Evolutionary conservation across 2,113 vertebrate genomes (phyloP), one percentile per base, ranked within the genome.

Genomic region (Varanus salvator): DNA sequence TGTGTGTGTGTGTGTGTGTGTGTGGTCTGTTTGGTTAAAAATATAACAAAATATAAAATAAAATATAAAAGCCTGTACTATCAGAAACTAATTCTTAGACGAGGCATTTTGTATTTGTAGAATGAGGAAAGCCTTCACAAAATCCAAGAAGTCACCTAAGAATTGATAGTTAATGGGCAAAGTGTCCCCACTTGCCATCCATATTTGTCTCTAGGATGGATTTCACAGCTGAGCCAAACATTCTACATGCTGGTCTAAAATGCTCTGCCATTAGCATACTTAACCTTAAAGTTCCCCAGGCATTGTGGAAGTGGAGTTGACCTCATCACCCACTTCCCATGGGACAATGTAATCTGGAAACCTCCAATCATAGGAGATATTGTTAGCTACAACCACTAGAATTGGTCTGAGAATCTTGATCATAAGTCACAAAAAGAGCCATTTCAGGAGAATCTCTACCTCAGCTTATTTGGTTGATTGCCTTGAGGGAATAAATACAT

Each of bases 401-500:
- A 87, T 71, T 14, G 34, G 60, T n/a, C 64, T 71, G 77, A 80
- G 52, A 34, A 34, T 31, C 15, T 11, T 66, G 88, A 3, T 3
- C 54, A 3, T 60, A n/a, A 64, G 25, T 89, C 69, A 92, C 34
- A 29, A 17, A 89, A 77, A 21, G 48, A 77, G 38, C 86, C 81
- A 5, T 84, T 64, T 68, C 57, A 68, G n/a, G 69, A 9, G 44
- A 80, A 74, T 31, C 74, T 77, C 12, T 64, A 34, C 54, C 74
- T 87, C 72, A 19, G 72, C 85, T 44, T 86, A 60, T 86, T 77
- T 77, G 85, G 74, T 48, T 64, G 52, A 44, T 64, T 44, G 68
- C 34, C 74, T 66, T 44, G 21, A 38, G 71, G 27, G 34, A 6
- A 11, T 8, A 31, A 80, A 83, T 87, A 82, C 88, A 11, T 44